These are phyloP conservation scores for Drosophila rubida DNA, from an alignment of 2,888 invertebrate genomes.

Conservation along the genomic window DNA sequence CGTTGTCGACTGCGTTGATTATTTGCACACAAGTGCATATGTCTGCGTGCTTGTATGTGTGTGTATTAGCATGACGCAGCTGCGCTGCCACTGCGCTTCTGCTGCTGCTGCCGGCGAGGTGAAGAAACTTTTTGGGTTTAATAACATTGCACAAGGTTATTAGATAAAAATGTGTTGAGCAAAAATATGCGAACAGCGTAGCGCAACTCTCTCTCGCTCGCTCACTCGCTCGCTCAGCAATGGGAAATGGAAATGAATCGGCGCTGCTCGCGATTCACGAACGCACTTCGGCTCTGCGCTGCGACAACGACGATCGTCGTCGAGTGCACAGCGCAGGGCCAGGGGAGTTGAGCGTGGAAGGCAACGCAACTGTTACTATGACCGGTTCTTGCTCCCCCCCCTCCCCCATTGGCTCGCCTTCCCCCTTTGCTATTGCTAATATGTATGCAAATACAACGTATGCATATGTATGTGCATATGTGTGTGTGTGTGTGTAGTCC, in stretches of 20 bases:
- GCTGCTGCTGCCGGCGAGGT: slow-evolving; percentile 71
- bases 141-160: slow-evolving; percentile 85
- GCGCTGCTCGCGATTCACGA: slow-evolving; percentile 5
- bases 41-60: slow-evolving; percentile 52
- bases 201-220: not conserved
- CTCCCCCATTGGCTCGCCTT: not conserved
- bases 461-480: not conserved
- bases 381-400: slow-evolving; percentile 40
- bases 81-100: slow-evolving; percentile 41
- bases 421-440: slow-evolving; percentile 23
- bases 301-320: slow-evolving; percentile 35
- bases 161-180: slow-evolving; percentile 82
- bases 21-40: slow-evolving; percentile 33
- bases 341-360: slow-evolving; percentile 15
- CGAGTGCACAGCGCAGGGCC: not conserved
- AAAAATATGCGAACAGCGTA: slow-evolving; percentile 49
- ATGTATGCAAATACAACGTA: slow-evolving; percentile 1
- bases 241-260: slow-evolving; percentile 59
- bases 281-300: slow-evolving; percentile 1
- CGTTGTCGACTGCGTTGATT: slow-evolving; percentile 56
- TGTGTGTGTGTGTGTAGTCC: slow-evolving; percentile 10
- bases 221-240: slow-evolving; percentile 7
- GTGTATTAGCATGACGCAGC: slow-evolving; percentile 72
- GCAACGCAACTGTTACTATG: slow-evolving; percentile 42
- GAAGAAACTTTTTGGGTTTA: slow-evolving; percentile 85